A percentile compares a stretch with the other conserved stretches of the same genome.
These are phyloP conservation scores for Nasonia vitripennis DNA, from an alignment of 1,140 invertebrate genomes.

Conservation along the genomic window DNA sequence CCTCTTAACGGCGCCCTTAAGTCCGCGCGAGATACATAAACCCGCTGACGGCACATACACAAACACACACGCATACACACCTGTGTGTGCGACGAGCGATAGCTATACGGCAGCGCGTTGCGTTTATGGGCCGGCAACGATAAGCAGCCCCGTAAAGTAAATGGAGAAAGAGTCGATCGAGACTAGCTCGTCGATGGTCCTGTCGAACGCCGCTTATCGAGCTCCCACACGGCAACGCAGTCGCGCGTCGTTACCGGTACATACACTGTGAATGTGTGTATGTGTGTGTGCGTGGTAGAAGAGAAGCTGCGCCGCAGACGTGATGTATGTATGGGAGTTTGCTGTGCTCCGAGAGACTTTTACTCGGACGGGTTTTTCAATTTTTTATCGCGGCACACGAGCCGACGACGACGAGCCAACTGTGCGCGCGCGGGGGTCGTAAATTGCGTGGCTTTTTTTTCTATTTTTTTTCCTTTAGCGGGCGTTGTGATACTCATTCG, in stretches of 20 bases:
- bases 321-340: too few species aligned
- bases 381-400: constrained; percentile 13
- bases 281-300: too few species aligned
- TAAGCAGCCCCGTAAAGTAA: constrained; percentile 72
- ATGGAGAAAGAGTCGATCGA: constrained; percentile 53
- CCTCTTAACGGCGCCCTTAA: constrained; percentile 48
- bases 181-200: constrained; percentile 55
- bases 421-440: not conserved
- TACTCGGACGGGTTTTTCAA: constrained; percentile 2
- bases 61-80: not conserved
- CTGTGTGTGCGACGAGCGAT: constrained; percentile 36
- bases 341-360: not conserved
- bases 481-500: too few species aligned
- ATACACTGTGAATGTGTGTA: not conserved
- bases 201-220: constrained; percentile 67
- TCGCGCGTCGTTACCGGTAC: constrained; percentile 23
- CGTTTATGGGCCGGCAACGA: constrained; percentile 72
- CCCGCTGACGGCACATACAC: not conserved
- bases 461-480: not conserved
- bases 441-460: constrained; percentile 15
- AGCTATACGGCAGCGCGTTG: constrained; percentile 58
- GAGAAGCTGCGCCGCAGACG: too few species aligned
- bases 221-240: constrained; percentile 54
- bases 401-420: not conserved
- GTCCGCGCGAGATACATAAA: constrained; percentile 47